Percentiles rank a stretch among this genome's conserved stretches.
Conservation (phyloP, 2,113 vertebrate species). For the Trichomycterus rosablanca region DNA sequence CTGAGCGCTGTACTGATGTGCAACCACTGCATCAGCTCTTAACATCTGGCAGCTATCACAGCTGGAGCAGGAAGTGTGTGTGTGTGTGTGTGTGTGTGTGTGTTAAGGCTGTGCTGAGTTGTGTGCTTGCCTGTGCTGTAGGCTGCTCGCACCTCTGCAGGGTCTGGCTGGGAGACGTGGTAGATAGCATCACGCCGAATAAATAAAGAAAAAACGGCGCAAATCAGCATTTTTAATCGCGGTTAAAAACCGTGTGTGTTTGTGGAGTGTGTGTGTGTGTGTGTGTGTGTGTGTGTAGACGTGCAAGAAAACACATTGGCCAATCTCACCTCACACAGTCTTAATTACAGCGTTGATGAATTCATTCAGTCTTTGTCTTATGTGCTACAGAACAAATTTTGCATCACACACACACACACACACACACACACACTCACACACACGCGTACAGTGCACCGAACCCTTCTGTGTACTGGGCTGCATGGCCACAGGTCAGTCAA, state of each 20-base stretch:
- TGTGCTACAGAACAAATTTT: too few relatives aligned
- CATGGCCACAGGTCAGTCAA: too few relatives aligned
- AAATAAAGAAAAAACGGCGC: constrained; percentile 20
- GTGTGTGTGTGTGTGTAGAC: constrained; percentile 24
- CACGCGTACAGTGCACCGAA: too few relatives aligned
- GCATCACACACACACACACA: constrained; percentile 14
- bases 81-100: constrained; percentile 16
- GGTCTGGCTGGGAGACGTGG: constrained; percentile 24
- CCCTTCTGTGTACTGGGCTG: too few relatives aligned
- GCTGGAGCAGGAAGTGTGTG: constrained; percentile 34
- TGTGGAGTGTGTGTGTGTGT: constrained; percentile 26
- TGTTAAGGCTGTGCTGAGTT: constrained; percentile 26
- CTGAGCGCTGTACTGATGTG: constrained; percentile 11
- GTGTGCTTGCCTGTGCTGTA: constrained; percentile 6
- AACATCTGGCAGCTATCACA: constrained; percentile 47
- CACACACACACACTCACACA: constrained; percentile 18
- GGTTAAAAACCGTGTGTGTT: constrained; percentile 21
- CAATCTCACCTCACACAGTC: too few relatives aligned
- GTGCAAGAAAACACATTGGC: constrained; percentile 34
- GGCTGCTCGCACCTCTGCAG: constrained; percentile 10
- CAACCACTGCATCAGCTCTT: constrained; percentile 27
- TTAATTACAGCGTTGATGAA: too few relatives aligned
- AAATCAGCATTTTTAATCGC: constrained; percentile 30
- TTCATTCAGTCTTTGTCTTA: too few relatives aligned
- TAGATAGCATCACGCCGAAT: constrained; percentile 36